phyloP scores from a whole-genome alignment of 2,113 vertebrate species.

The Orientallactaga bullata region DNA sequence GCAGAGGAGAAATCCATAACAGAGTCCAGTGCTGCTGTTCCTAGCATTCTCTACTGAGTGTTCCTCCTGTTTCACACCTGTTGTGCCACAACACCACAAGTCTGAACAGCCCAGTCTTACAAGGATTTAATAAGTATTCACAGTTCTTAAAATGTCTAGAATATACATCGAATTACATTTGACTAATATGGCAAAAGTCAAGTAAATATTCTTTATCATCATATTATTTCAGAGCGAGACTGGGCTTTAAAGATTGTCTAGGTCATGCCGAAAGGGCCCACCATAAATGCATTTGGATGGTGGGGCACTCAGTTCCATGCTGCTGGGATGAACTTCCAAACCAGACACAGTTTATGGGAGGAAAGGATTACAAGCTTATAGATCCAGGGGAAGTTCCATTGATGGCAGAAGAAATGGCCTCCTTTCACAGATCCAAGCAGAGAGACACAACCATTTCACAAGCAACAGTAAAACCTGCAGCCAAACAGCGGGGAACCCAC shows the following conservation, averaged over 20 bases:
- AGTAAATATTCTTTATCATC: neutral
- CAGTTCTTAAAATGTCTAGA: neutral
- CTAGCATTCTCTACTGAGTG: neutral
- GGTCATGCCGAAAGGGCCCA: too few relatives aligned
- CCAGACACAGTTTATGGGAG: too few relatives aligned
- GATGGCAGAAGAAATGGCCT: too few relatives aligned
- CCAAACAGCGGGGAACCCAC: too few relatives aligned
- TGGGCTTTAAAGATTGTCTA: neutral
- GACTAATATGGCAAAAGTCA: neutral
- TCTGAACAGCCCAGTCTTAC: neutral
- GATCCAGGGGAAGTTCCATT: too few relatives aligned
- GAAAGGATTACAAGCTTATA: too few relatives aligned
- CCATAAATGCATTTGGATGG: too few relatives aligned
- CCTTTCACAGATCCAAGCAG: too few relatives aligned
- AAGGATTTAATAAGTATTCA: neutral
- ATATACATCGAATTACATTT: neutral
- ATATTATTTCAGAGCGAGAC: neutral
- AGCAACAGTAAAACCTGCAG: too few relatives aligned
- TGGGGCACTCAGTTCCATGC: too few relatives aligned
- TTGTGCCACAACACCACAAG: neutral
- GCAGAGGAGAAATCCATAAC: neutral
- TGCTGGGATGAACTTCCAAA: too few relatives aligned
- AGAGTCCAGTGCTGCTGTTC: neutral
- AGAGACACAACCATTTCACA: too few relatives aligned
- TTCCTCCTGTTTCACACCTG: neutral